Evolutionary conservation across 2,113 vertebrate genomes (phyloP).

Genomic region (Hypocryptadius cinnamomeus): DNA sequence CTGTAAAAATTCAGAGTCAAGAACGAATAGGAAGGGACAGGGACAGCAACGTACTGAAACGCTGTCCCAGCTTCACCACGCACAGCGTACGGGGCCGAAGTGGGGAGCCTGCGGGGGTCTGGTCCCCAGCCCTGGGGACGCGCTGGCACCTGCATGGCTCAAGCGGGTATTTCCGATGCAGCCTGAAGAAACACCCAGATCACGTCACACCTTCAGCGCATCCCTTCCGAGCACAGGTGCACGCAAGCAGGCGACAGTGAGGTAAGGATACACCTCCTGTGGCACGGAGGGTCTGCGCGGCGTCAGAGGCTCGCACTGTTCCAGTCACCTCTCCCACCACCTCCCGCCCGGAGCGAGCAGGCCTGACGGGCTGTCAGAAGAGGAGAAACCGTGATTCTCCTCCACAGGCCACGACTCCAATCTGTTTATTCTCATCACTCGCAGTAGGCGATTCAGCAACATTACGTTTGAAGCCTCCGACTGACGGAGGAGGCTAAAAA

Average conservation of each 20-base stretch:
- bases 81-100: constrained; percentile 8
- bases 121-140: not conserved
- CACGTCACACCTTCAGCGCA: not conserved
- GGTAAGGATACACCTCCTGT: not conserved
- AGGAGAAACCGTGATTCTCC: constrained; percentile 15
- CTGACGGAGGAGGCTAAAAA: constrained; percentile 5
- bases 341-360: not conserved
- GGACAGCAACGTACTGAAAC: not conserved
- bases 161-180: not conserved
- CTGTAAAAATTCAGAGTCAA: not conserved
- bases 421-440: constrained; percentile 25
- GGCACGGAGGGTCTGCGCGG: not conserved
- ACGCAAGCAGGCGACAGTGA: not conserved
- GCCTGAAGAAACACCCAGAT: not conserved
- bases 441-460: constrained; percentile 1
- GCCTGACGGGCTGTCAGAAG: constrained; percentile 33
- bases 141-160: not conserved
- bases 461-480: constrained; percentile 15
- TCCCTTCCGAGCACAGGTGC: not conserved
- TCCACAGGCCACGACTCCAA: constrained; percentile 46
- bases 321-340: not conserved
- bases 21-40: not conserved
- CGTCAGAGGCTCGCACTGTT: not conserved
- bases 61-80: not conserved
- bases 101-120: not conserved